phyloP scores from a whole-genome alignment of 2,797 vertebrate genomes.

The Peromyscus attwateri region DNA sequence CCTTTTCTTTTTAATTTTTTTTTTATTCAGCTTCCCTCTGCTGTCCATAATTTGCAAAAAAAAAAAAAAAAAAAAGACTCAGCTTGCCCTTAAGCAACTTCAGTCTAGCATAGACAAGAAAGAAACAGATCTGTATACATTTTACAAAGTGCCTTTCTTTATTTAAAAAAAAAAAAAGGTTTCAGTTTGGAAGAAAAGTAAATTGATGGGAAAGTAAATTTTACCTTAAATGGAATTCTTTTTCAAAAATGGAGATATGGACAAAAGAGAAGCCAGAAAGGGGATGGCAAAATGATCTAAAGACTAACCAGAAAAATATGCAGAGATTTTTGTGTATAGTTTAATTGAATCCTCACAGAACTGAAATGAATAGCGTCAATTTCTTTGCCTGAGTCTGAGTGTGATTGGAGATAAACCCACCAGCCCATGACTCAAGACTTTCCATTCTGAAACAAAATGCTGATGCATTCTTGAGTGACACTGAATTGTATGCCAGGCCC shows the following conservation, averaged over 20 bases:
- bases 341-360: constrained; percentile 22
- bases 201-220: constrained; percentile 15
- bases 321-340: neutral
- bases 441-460: neutral
- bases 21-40: neutral
- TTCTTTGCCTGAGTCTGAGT: constrained; percentile 20
- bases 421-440: neutral
- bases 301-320: neutral
- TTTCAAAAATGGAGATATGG: constrained; percentile 33
- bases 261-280: constrained; percentile 21
- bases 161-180: neutral
- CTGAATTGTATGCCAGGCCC: neutral
- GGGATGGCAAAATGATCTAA: neutral
- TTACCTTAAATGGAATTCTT: constrained; percentile 12
- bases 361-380: neutral
- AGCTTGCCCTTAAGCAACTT: neutral
- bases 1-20: neutral
- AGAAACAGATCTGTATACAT: constrained; percentile 28
- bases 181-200: constrained; percentile 51
- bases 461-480: neutral
- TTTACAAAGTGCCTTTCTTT: constrained; percentile 79
- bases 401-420: neutral
- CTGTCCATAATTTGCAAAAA: neutral
- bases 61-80: neutral
- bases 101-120: constrained; percentile 31